Evolutionary conservation across 1,140 invertebrate genomes (phyloP).

Genomic region (Magallana gigas): DNA sequence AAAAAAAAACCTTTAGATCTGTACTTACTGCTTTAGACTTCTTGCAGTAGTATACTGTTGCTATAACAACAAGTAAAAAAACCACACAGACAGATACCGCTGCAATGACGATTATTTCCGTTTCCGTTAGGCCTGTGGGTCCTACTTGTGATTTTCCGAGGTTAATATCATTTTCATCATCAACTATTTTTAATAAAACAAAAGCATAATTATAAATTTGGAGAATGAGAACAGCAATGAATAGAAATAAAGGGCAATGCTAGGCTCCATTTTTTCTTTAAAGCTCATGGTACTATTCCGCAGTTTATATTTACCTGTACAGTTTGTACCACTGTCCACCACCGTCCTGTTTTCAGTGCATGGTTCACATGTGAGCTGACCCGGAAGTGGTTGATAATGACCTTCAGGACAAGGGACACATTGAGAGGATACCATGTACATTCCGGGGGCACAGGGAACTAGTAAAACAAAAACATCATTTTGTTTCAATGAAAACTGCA

Average conservation of each 20-base stretch:
- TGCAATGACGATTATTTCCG: neutral
- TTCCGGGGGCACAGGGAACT: conserved; percentile 11
- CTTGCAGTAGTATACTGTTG: neutral
- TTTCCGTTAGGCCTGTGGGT: neutral
- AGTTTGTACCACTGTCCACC: neutral
- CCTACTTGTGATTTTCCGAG: conserved; percentile 1
- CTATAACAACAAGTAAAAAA: neutral
- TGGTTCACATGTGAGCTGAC: neutral
- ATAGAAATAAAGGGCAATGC: neutral
- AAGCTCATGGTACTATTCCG: too few species aligned
- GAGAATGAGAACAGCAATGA: too few species aligned
- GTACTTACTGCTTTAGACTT: neutral
- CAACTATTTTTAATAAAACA: neutral
- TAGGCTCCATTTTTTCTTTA: too few species aligned
- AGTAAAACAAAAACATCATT: neutral
- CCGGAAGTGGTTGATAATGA: conserved; percentile 13
- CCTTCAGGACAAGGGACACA: neutral
- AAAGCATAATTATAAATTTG: too few species aligned
- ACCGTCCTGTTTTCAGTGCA: neutral
- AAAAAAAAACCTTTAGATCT: too few species aligned
- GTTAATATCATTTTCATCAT: neutral
- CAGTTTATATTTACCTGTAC: neutral
- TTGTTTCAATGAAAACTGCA: too few species aligned
- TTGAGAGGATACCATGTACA: neutral
- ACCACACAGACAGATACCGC: neutral